Percentiles rank a stretch among this genome's conserved stretches.
Conservation (phyloP, 2,113 vertebrate genomes). For the Leptobrachium leishanense region DNA sequence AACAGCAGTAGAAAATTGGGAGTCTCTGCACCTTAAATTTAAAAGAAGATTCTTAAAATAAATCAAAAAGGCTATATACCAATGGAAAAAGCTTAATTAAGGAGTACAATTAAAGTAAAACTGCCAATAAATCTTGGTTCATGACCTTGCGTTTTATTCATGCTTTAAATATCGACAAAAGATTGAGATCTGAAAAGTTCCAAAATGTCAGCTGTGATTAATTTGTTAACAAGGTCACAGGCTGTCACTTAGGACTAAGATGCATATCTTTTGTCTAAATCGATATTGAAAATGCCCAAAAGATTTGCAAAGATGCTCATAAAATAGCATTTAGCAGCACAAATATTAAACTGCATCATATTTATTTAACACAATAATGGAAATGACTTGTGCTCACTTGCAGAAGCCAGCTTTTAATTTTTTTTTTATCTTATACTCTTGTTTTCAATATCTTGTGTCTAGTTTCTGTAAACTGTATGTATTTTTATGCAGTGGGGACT, state of each 20-base stretch:
- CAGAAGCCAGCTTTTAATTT: too few relatives aligned
- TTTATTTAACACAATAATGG: too few relatives aligned
- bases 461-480: too few relatives aligned
- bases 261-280: slow-evolving; percentile 12
- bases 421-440: too few relatives aligned
- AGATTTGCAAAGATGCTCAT: slow-evolving; percentile 9
- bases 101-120: slow-evolving; percentile 21
- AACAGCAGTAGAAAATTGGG: not conserved
- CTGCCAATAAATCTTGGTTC: slow-evolving; percentile 12
- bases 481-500: too few relatives aligned
- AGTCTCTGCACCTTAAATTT: not conserved
- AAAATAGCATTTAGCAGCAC: not conserved
- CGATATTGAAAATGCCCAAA: slow-evolving; percentile 9
- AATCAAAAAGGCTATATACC: not conserved
- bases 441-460: too few relatives aligned
- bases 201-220: slow-evolving; percentile 37
- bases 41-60: not conserved
- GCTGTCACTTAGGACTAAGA: slow-evolving; percentile 2
- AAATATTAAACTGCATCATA: too few relatives aligned
- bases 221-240: slow-evolving; percentile 16
- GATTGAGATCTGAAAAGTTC: not conserved
- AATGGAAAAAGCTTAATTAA: slow-evolving; percentile 16
- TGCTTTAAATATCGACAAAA: slow-evolving; percentile 31
- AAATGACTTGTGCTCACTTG: too few relatives aligned
- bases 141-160: slow-evolving; percentile 16